Conservation (phyloP, 2,888 invertebrate genomes). For the Rapana venosa region DNA sequence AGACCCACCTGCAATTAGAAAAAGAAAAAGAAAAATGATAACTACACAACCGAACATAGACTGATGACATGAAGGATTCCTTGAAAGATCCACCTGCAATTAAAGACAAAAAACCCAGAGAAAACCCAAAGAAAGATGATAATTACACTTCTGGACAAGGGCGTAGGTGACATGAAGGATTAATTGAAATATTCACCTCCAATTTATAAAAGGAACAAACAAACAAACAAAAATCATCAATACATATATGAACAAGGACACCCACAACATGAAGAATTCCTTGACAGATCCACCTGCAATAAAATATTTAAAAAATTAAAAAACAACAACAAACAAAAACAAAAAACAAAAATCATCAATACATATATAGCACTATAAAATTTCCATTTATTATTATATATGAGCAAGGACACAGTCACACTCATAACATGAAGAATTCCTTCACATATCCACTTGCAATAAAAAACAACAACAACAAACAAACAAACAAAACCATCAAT, state of each 20-base stretch:
- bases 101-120: too few species aligned
- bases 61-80: conserved; percentile 44
- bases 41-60: conserved; percentile 47
- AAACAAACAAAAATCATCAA: too few species aligned
- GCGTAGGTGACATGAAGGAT: conserved; percentile 43
- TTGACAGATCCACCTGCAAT: conserved; percentile 49
- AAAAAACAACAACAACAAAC: too few species aligned
- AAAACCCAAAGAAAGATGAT: too few species aligned
- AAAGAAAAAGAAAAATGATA: too few species aligned
- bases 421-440: conserved; percentile 43
- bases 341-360: too few species aligned
- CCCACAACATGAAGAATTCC: conserved; percentile 43
- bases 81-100: conserved; percentile 49
- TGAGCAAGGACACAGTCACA: conserved; percentile 50
- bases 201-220: too few species aligned
- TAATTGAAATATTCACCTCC: conserved; percentile 49
- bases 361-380: too few species aligned
- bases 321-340: too few species aligned
- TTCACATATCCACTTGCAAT: conserved; percentile 48
- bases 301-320: too few species aligned
- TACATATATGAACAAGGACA: conserved; percentile 47
- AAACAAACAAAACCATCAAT: too few species aligned
- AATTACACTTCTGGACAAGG: conserved; percentile 49
- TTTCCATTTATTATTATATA: too few species aligned
- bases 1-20: conserved; percentile 47